A percentile compares a stretch with the other conserved stretches of the same genome.
These are phyloP conservation scores for Netta rufina DNA, from an alignment of 2,797 vertebrate species.

Conservation along the genomic window DNA sequence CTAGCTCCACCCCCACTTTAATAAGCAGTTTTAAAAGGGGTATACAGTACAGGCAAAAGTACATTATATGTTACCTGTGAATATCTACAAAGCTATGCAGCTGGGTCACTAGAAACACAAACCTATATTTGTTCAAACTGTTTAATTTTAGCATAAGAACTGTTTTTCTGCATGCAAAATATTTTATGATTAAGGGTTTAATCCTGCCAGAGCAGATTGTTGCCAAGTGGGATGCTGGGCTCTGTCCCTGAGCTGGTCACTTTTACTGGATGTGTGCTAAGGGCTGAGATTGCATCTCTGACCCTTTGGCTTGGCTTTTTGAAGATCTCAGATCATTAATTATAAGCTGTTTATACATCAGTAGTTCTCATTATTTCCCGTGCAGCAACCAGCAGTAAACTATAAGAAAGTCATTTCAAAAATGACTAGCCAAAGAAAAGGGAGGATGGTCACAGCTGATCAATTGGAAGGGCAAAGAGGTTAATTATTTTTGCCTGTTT, in stretches of 20 bases:
- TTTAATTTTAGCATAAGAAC: neutral
- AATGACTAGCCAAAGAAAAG: neutral
- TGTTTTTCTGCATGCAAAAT: neutral
- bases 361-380: neutral
- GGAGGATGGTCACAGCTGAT: neutral
- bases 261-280: neutral
- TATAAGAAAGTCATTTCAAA: neutral
- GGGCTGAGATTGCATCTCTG: neutral
- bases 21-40: neutral
- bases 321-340: conserved; percentile 12
- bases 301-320: neutral
- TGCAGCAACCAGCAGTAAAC: neutral
- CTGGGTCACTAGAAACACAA: neutral
- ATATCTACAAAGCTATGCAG: neutral
- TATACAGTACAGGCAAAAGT: neutral
- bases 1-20: neutral
- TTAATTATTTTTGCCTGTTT: conserved; percentile 47
- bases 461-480: neutral
- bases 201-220: neutral
- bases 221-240: neutral
- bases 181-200: neutral
- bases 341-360: conserved; percentile 26
- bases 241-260: neutral
- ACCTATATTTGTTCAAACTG: neutral
- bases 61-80: neutral